phyloP scores from a whole-genome alignment of 2,797 vertebrate species.

The Lepus oiostolus region DNA sequence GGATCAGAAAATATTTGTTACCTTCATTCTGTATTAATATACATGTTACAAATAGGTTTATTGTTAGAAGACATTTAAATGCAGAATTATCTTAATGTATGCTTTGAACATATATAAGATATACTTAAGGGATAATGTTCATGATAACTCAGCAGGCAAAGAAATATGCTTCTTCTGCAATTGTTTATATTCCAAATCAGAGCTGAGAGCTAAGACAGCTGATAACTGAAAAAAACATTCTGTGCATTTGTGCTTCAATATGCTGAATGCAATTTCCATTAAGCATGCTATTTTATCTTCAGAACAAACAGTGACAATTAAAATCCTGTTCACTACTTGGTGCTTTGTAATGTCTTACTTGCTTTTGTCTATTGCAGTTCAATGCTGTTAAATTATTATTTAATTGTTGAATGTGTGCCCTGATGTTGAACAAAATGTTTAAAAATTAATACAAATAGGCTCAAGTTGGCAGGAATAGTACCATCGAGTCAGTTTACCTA shows the following conservation, averaged over 20 bases:
- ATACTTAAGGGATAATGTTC: not conserved
- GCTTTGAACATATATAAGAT: conserved; percentile 3
- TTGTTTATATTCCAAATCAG: conserved; percentile 14
- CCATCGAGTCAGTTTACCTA: not conserved
- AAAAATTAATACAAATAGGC: conserved; percentile 37
- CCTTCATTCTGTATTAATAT: conserved; percentile 62
- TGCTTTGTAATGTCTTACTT: not conserved
- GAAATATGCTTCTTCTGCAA: not conserved
- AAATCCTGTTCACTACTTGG: not conserved
- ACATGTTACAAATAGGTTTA: not conserved
- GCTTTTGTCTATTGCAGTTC: not conserved
- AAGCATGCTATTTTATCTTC: conserved; percentile 11
- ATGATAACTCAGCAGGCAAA: not conserved
- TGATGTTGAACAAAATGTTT: conserved; percentile 17
- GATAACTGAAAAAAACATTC: conserved; percentile 39
- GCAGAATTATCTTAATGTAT: not conserved
- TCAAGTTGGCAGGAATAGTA: not conserved
- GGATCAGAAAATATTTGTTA: not conserved
- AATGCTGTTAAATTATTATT: conserved; percentile 28
- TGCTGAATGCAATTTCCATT: not conserved
- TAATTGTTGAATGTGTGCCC: conserved; percentile 39
- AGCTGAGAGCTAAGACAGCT: not conserved
- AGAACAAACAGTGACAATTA: conserved; percentile 35
- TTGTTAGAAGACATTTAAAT: conserved; percentile 20
- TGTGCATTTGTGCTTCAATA: not conserved